Conservation (phyloP, 35 echinoderm and acorn worm species). For the Anneissia japonica region DNA sequence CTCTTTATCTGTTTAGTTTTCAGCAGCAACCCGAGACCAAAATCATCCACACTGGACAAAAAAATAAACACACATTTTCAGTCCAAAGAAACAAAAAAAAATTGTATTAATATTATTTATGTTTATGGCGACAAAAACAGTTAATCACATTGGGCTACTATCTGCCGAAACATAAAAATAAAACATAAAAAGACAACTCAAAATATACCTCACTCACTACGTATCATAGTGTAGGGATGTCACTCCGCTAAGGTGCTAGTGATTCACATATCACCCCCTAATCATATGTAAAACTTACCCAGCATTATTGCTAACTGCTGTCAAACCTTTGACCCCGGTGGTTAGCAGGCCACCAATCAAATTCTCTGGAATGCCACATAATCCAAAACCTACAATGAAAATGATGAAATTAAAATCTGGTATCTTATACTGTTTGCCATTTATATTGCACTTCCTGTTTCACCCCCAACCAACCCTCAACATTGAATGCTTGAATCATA, state of each 20-base stretch:
- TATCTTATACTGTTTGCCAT: too few species aligned
- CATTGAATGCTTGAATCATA: too few species aligned
- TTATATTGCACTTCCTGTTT: too few species aligned
- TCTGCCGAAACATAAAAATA: too few species aligned
- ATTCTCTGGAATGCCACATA: slow-evolving; percentile 97
- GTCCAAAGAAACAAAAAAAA: too few species aligned
- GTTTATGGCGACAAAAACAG: background rate
- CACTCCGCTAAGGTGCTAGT: too few species aligned
- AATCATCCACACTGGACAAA: slow-evolving; percentile 73
- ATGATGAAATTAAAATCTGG: background rate
- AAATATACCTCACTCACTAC: too few species aligned
- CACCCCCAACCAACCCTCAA: too few species aligned
- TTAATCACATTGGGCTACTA: background rate
- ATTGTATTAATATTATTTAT: background rate
- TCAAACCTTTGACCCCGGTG: slow-evolving; percentile 79
- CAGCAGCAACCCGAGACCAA: slow-evolving; percentile 82
- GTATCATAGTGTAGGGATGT: too few species aligned
- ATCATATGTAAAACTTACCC: slow-evolving; percentile 87
- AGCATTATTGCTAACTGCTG: slow-evolving; percentile 98
- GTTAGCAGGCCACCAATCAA: slow-evolving; percentile 74
- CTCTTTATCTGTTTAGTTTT: slow-evolving; percentile 82
- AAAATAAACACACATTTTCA: background rate
- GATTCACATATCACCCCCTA: too few species aligned
- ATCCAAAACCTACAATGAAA: slow-evolving; percentile 71
- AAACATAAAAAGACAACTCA: too few species aligned